Percentiles rank a stretch among this genome's conserved stretches.
These are phyloP conservation scores for Amblyteles armatorius DNA, from an alignment of 2,888 invertebrate species.

Conservation along the genomic window DNA sequence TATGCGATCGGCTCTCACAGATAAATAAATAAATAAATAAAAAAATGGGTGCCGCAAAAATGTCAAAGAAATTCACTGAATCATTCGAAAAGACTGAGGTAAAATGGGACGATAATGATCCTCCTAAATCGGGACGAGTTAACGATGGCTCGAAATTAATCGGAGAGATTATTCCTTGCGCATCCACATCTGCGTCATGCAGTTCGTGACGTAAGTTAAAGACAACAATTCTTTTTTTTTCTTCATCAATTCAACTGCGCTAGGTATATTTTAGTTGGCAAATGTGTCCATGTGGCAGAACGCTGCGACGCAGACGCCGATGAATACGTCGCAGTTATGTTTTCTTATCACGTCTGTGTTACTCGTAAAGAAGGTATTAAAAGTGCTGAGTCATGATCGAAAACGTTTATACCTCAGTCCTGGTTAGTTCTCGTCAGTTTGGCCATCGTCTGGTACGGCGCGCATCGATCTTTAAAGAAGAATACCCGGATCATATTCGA, in stretches of 20 bases:
- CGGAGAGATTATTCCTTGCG: neutral
- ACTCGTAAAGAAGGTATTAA: slow-evolving; percentile 13
- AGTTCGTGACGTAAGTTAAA: slow-evolving; percentile 9
- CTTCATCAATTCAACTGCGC: neutral
- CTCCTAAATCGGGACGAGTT: neutral
- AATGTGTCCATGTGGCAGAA: neutral
- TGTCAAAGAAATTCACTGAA: too few species aligned
- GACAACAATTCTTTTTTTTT: neutral
- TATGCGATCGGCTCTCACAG: too few species aligned
- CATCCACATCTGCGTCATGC: neutral
- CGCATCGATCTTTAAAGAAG: neutral
- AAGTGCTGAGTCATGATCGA: slow-evolving; percentile 11
- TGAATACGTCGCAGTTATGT: neutral
- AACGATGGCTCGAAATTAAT: neutral
- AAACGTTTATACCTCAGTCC: slow-evolving; percentile 10
- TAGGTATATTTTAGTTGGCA: slow-evolving; percentile 14
- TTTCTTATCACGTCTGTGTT: neutral
- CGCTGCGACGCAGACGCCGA: neutral
- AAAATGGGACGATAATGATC: too few species aligned
- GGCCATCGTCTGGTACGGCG: neutral
- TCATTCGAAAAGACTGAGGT: too few species aligned
- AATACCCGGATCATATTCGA: neutral
- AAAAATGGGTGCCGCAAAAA: too few species aligned
- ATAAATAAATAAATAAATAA: too few species aligned
- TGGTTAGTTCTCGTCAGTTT: slow-evolving; percentile 15